Base-by-base conservation (phyloP, 1,140 invertebrate species). In the Drosophila athabasca region DNA sequence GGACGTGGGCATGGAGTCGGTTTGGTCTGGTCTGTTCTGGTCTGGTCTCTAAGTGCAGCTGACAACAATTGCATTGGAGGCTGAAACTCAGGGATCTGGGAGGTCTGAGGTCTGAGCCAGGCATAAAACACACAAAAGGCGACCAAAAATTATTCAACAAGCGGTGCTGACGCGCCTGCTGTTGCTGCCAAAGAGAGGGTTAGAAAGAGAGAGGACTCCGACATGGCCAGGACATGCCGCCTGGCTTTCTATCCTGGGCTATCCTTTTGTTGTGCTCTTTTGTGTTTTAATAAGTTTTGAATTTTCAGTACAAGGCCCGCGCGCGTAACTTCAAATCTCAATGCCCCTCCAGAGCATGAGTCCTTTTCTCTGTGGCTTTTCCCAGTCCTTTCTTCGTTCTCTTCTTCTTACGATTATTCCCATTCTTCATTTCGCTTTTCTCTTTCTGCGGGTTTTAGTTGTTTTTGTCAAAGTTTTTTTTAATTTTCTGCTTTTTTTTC, bases 201-300 rank as follows among this genome's bases (percentile, higher is more conserved):
- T 26, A 26, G 24, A 26, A 5, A 15, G 15, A 13, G 6, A 11
- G 8, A 7, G 26, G 6, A 43, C 24, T 48, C 43, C 39, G 49
- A 52, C 71, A 75, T 66, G 55, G 62, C 44, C 73, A 76, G 72
- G 72, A 76, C 72, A 70, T 69, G 65, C 67, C 64, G 67, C 67
- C 74, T 68, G 35, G 35, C 35, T 75, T 76, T 75, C 64, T 57
- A 69, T 49, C 58, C 59, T 39, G 9, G 29, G 48, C 43, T 62
- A 55, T 76, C 73, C 57, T 69, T 74, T 76, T 76, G 69, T 72
- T 72, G 49, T 78, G 53, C 61, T 59, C 76, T 75, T 80, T 79
- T 80, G 70, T 79, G 77, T 83, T 82, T 83, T 82, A 82, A 82
- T 82, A 83, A 78, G 79, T 83, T 83, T 83, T 83, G 69, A 74